Evolutionary conservation across 2,888 invertebrate genomes (phyloP).

Genomic region (Patella pellucida): DNA sequence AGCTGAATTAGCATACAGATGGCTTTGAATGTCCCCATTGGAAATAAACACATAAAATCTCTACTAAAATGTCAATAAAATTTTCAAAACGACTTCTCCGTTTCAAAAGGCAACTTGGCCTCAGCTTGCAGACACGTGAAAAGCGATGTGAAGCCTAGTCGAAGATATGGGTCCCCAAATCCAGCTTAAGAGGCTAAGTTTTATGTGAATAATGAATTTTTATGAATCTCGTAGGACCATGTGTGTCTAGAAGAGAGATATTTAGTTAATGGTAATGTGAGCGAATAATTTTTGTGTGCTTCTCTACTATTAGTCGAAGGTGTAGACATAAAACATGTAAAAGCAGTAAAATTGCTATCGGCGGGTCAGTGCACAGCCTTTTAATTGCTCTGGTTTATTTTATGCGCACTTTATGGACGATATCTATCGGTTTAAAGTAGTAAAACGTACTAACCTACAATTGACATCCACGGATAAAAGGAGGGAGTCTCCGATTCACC

Average conservation of each 20-base stretch:
- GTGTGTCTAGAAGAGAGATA: constrained; percentile 11
- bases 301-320: constrained; percentile 1
- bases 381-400: constrained; percentile 23
- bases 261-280: constrained; percentile 2
- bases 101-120: not conserved
- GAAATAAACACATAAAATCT: constrained; percentile 9
- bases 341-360: constrained; percentile 6
- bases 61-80: constrained; percentile 10
- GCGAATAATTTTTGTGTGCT: not conserved
- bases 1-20: constrained; percentile 10
- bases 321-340: constrained; percentile 12
- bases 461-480: constrained; percentile 67
- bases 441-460: constrained; percentile 57
- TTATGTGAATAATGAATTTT: constrained; percentile 31
- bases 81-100: constrained; percentile 7
- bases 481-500: constrained; percentile 54
- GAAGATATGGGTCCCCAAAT: constrained; percentile 9
- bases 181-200: constrained; percentile 18
- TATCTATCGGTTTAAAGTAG: constrained; percentile 15
- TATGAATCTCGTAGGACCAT: constrained; percentile 19
- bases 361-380: constrained; percentile 14
- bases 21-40: constrained; percentile 2
- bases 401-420: constrained; percentile 19
- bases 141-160: not conserved
- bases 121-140: not conserved